These are phyloP conservation scores for Listronotus bonariensis DNA, from an alignment of 1,140 invertebrate genomes.

Conservation along the genomic window DNA sequence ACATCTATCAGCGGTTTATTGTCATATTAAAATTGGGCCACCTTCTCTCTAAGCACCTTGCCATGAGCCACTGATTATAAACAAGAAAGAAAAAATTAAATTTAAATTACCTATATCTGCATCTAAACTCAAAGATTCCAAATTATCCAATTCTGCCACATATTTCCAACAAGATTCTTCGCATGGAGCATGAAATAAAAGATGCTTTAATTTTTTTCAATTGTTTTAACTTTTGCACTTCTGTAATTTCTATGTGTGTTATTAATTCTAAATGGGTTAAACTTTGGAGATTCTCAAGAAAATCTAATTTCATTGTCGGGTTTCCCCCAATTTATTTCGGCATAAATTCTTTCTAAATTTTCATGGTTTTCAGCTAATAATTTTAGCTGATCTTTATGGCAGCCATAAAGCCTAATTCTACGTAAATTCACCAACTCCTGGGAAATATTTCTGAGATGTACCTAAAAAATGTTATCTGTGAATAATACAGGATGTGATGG, in stretches of 20 bases:
- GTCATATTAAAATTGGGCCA: too few relatives aligned
- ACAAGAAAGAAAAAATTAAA: too few relatives aligned
- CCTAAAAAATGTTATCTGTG: not conserved
- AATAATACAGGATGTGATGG: too few relatives aligned
- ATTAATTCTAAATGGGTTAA: not conserved
- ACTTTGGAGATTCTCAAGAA: not conserved
- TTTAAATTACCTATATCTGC: not conserved
- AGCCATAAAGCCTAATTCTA: slow-evolving; percentile 4
- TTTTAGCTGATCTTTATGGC: not conserved
- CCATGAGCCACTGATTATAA: too few relatives aligned
- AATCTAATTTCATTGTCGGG: not conserved
- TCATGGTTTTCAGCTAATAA: not conserved
- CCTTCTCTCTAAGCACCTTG: too few relatives aligned
- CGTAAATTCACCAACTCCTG: not conserved
- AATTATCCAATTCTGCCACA: not conserved
- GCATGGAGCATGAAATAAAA: not conserved
- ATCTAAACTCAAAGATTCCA: not conserved
- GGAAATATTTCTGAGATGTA: not conserved
- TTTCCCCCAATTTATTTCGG: not conserved
- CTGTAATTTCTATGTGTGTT: not conserved
- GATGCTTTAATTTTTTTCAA: slow-evolving; percentile 3
- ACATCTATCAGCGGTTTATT: too few relatives aligned
- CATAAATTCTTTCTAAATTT: not conserved
- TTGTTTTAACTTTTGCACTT: not conserved
- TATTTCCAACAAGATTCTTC: not conserved